Evolutionary conservation across 1,140 invertebrate species (phyloP), one percentile per base, ranked within the genome.

Genomic region (Drosophila leontia): DNA sequence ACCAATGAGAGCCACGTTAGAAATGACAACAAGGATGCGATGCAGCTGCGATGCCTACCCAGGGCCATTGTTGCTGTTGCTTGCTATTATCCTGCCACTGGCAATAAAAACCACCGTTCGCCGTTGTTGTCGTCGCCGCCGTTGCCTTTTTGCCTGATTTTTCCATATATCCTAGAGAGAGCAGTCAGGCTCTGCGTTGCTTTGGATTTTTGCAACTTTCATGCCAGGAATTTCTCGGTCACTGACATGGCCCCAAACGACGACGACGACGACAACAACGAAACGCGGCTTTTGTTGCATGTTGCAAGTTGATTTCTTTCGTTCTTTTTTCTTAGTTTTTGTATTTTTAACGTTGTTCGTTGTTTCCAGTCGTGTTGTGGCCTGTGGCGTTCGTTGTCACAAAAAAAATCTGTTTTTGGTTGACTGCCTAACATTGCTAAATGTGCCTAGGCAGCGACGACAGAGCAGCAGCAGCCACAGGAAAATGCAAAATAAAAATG

Each of bases 391-490:
- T 72, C 51, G 42, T 48, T 87, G 57, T 87, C 80, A 87, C 83
- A 87, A 88, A 85, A 88, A 80, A 76, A 87, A 87, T 87, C 80
- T 78, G 76, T 83, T 88, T 82, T 82, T 80, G 63, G 83, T 88
- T 83, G 84, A 83, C 80, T 83, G 83, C 71, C 75, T 82, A 80
- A 82, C 75, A 75, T 64, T 48, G 70, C 64, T 71, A 71, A 68
- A 85, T 70, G 75, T 70, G 75, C 76, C 70, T 62, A 62, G 58
- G 26, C 56, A 78, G 56, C 75, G 76, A 60, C 75, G 71, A 65
- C 68, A 76, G 61, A 71, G 23, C 19, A 23, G 23, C 51, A 47
- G 57, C 70, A 51, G 35, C 77, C 60, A 3, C 75, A 57, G 39
- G 48, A 59, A 35, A 61, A 65, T 45, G 39, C 29, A 50, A 50